Evolutionary conservation across 1,140 invertebrate genomes (phyloP).

Genomic region (Charaxes varanes): DNA sequence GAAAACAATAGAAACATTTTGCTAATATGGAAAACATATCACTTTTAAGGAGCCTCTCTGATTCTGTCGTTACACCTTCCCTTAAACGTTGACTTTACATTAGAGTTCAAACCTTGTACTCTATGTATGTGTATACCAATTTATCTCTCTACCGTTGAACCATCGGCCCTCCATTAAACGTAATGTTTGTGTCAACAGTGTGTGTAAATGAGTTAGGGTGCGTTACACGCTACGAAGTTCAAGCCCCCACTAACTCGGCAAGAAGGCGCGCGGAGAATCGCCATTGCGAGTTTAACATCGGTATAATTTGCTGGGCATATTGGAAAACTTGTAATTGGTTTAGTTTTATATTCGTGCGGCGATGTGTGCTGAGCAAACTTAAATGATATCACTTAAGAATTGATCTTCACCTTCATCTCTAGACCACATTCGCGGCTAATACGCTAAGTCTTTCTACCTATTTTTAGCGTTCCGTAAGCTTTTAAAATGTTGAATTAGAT

Average conservation of each 20-base stretch:
- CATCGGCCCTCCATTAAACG: too few species aligned
- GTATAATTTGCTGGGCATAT: slow-evolving; percentile 65
- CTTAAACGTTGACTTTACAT: too few species aligned
- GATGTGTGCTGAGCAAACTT: slow-evolving; percentile 48
- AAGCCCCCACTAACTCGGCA: slow-evolving; percentile 36
- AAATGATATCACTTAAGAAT: slow-evolving; percentile 52
- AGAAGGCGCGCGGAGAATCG: slow-evolving; percentile 41
- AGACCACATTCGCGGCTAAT: not conserved
- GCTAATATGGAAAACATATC: too few species aligned
- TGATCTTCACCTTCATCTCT: slow-evolving; percentile 17
- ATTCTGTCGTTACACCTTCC: too few species aligned
- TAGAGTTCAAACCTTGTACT: too few species aligned
- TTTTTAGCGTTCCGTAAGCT: too few species aligned
- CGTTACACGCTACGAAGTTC: slow-evolving; percentile 36
- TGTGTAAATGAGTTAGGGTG: slow-evolving; percentile 22
- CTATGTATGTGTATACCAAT: too few species aligned
- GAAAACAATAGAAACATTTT: too few species aligned
- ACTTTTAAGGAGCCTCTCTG: too few species aligned
- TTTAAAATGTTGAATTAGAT: too few species aligned
- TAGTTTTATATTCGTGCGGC: slow-evolving; percentile 62
- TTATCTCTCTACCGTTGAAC: too few species aligned
- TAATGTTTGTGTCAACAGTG: slow-evolving; percentile 9
- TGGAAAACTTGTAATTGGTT: slow-evolving; percentile 71
- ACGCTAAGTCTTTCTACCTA: not conserved
- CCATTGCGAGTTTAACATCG: slow-evolving; percentile 57